A percentile compares a stretch with the other conserved stretches of the same genome.
Evolutionary conservation across 2,888 invertebrate genomes (phyloP).

Genomic region (Ennomos quercinarius): DNA sequence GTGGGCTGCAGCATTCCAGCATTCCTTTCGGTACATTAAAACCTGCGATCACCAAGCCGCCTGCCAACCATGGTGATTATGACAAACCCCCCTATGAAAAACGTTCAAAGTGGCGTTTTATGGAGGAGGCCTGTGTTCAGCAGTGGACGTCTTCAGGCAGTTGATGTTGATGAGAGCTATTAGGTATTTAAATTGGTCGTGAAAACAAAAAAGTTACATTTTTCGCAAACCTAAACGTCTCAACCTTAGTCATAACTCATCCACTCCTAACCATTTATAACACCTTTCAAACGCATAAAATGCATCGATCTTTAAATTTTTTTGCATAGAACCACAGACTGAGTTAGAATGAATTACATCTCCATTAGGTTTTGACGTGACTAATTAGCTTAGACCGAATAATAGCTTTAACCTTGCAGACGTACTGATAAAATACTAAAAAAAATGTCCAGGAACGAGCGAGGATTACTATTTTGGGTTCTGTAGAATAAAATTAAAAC

Average conservation of each 20-base stretch:
- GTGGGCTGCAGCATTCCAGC: too few species aligned
- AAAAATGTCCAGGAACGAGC: constrained; percentile 32
- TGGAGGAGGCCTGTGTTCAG: too few species aligned
- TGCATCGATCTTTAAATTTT: constrained; percentile 50
- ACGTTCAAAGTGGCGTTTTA: too few species aligned
- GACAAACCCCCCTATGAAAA: too few species aligned
- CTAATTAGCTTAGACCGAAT: constrained; percentile 69
- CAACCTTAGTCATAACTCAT: constrained; percentile 12
- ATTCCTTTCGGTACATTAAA: too few species aligned
- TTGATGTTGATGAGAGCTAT: too few species aligned
- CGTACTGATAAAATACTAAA: constrained; percentile 49
- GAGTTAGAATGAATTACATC: constrained; percentile 64
- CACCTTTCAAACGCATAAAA: constrained; percentile 40
- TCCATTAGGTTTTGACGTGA: constrained; percentile 72
- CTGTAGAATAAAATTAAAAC: neutral
- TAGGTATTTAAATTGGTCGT: too few species aligned
- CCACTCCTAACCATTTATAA: constrained; percentile 18
- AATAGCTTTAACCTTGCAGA: constrained; percentile 63
- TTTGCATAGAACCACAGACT: constrained; percentile 41
- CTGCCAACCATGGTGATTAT: too few species aligned
- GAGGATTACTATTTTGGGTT: constrained; percentile 9
- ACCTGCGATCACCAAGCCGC: too few species aligned
- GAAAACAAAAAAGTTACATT: too few species aligned
- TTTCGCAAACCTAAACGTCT: constrained; percentile 3
- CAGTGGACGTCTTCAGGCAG: too few species aligned